phyloP scores from a whole-genome alignment of 1,140 invertebrate genomes.

The Philopotamus ludificatus region DNA sequence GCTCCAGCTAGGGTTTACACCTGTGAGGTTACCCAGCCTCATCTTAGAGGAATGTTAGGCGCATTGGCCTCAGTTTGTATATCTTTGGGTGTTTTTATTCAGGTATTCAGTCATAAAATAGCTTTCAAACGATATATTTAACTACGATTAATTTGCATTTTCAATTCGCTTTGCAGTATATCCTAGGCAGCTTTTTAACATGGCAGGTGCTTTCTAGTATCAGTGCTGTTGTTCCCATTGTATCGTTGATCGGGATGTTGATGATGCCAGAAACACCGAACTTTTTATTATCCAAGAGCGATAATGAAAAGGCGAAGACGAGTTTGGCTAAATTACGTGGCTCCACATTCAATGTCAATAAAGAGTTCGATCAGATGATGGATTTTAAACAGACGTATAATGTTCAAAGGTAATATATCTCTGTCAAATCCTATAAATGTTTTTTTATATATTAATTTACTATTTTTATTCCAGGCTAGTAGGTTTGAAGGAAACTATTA shows the following conservation, averaged over 20 bases:
- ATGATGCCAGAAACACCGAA: slow-evolving; percentile 71
- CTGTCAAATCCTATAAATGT: neutral
- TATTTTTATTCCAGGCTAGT: slow-evolving; percentile 50
- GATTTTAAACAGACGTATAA: slow-evolving; percentile 65
- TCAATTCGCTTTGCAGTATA: slow-evolving; percentile 57
- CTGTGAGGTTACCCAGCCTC: slow-evolving; percentile 67
- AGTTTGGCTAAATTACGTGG: slow-evolving; percentile 63
- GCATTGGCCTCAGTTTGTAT: slow-evolving; percentile 65
- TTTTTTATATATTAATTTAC: slow-evolving; percentile 10
- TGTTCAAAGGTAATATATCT: slow-evolving; percentile 54
- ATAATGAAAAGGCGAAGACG: slow-evolving; percentile 60
- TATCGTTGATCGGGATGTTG: slow-evolving; percentile 61
- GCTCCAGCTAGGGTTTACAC: slow-evolving; percentile 69
- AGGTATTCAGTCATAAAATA: slow-evolving; percentile 42
- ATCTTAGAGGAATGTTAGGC: slow-evolving; percentile 66
- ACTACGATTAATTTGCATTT: slow-evolving; percentile 38
- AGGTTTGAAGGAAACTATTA: slow-evolving; percentile 57
- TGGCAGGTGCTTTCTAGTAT: slow-evolving; percentile 64
- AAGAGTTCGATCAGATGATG: slow-evolving; percentile 63
- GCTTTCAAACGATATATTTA: neutral
- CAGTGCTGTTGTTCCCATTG: slow-evolving; percentile 59
- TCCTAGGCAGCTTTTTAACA: slow-evolving; percentile 58
- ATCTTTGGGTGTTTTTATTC: slow-evolving; percentile 60
- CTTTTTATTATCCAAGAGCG: slow-evolving; percentile 64
- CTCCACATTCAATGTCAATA: slow-evolving; percentile 62